A percentile compares a stretch with the other conserved stretches of the same genome.
Conservation (phyloP, 2,797 vertebrate species). For the Gymnocypris eckloni region DNA sequence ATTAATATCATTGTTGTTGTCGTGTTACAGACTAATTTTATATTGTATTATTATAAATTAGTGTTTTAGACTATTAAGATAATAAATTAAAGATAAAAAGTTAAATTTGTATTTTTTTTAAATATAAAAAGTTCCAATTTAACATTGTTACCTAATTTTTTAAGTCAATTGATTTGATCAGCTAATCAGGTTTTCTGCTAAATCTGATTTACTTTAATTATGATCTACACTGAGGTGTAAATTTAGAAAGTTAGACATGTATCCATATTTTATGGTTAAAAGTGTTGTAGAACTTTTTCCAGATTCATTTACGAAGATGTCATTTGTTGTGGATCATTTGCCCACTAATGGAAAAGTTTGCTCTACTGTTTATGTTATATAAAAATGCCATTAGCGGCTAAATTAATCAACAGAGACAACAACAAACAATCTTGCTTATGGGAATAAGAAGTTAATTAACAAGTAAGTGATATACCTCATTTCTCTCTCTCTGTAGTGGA, state of each 20-base stretch:
- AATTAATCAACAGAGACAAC: conserved; percentile 20
- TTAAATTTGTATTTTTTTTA: neutral
- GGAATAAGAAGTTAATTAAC: conserved; percentile 17
- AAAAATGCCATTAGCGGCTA: conserved; percentile 21
- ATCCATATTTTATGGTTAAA: neutral
- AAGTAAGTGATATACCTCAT: neutral
- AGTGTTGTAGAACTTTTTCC: neutral
- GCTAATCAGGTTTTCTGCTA: neutral
- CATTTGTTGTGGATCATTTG: conserved; percentile 20
- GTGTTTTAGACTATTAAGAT: neutral
- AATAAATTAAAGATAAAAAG: neutral
- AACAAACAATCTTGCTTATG: conserved; percentile 10
- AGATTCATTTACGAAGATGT: neutral
- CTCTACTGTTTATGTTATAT: neutral
- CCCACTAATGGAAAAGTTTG: conserved; percentile 16
- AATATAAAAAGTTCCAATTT: neutral
- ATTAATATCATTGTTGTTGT: neutral
- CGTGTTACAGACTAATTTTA: neutral
- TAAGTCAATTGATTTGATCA: neutral
- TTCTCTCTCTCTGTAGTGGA: conserved; percentile 80
- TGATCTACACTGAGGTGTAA: neutral
- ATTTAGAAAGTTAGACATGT: neutral
- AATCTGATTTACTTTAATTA: neutral
- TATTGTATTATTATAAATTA: neutral
- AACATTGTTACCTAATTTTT: neutral